Evolutionary conservation across 2,113 vertebrate species (phyloP).

Genomic region (Sinocyclocheilus anshuiensis): DNA sequence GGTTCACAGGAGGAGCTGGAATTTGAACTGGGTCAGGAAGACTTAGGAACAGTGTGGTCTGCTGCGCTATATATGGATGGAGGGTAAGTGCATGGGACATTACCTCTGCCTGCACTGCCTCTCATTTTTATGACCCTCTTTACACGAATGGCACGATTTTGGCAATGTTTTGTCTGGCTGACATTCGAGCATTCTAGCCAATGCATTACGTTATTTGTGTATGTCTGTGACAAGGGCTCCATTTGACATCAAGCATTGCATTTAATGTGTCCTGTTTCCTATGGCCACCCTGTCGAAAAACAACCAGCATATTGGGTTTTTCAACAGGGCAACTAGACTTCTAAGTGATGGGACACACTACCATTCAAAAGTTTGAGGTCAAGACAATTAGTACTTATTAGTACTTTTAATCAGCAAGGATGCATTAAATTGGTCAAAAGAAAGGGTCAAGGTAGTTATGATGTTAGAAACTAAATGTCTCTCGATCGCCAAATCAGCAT

Average conservation of each 20-base stretch:
- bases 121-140: not conserved
- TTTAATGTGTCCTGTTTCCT: not conserved
- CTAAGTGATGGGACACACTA: not conserved
- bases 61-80: slow-evolving; percentile 75
- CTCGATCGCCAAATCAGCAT: not conserved
- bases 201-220: not conserved
- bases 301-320: too few species aligned
- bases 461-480: not conserved
- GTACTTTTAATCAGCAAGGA: not conserved
- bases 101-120: slow-evolving; percentile 7
- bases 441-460: not conserved
- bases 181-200: not conserved
- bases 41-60: slow-evolving; percentile 73
- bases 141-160: not conserved
- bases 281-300: too few species aligned
- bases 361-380: not conserved
- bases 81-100: slow-evolving; percentile 46
- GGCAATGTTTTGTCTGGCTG: not conserved
- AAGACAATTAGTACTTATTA: not conserved
- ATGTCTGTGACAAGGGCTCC: slow-evolving; percentile 1
- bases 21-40: slow-evolving; percentile 74
- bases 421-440: not conserved
- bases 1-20: slow-evolving; percentile 68
- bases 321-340: not conserved
- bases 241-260: not conserved